phyloP scores from a whole-genome alignment of 2,888 invertebrate species.

The Galeruca laticollis region DNA sequence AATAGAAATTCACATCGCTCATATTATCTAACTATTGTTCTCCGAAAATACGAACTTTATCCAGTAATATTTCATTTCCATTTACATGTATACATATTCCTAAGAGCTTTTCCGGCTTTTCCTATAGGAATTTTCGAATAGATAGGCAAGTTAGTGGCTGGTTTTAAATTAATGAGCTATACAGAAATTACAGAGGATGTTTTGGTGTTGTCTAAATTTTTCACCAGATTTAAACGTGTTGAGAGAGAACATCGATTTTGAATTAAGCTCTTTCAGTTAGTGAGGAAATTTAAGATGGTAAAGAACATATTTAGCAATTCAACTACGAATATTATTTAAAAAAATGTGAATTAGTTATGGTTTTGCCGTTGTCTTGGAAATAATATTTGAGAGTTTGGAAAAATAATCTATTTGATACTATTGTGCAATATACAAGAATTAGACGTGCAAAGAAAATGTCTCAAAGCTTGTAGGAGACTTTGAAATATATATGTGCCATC shows the following conservation, averaged over 20 bases:
- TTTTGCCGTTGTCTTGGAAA: no score
- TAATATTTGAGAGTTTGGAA: no score
- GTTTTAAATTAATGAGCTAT: constrained; percentile 24
- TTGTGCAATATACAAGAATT: no score
- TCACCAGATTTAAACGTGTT: neutral
- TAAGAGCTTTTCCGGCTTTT: constrained; percentile 25
- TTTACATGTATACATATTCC: constrained; percentile 34
- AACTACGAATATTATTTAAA: no score
- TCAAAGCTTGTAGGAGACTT: no score
- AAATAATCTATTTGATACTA: no score
- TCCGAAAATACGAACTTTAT: constrained; percentile 19
- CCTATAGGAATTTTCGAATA: constrained; percentile 29
- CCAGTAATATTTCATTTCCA: constrained; percentile 30
- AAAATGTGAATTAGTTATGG: no score
- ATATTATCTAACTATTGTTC: constrained; percentile 19
- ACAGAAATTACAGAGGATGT: constrained; percentile 12
- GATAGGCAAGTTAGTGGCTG: constrained; percentile 32
- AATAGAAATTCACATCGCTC: neutral
- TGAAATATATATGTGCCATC: no score
- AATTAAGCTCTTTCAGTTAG: no score
- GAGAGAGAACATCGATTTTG: neutral
- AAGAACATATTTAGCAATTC: no score
- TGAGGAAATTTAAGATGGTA: no score
- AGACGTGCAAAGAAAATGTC: no score
- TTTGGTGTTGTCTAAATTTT: neutral